A percentile compares a stretch with the other conserved stretches of the same genome.
phyloP scores from a whole-genome alignment of 2,113 vertebrate genomes.

The Calidris pugnax region DNA sequence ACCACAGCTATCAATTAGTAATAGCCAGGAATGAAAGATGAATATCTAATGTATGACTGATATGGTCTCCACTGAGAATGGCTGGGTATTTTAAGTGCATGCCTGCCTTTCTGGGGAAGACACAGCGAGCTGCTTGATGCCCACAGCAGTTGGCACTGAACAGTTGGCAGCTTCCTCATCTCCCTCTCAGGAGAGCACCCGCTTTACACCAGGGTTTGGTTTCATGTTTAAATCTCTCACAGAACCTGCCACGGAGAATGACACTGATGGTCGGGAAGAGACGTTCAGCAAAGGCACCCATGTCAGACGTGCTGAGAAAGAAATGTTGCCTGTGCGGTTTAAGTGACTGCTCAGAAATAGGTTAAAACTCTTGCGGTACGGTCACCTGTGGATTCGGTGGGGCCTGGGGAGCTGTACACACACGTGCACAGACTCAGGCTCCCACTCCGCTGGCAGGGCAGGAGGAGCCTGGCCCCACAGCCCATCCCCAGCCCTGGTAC shows the following conservation, averaged over 20 bases:
- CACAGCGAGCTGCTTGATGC: background rate
- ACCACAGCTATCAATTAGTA: conserved; percentile 18
- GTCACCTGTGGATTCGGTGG: accelerated
- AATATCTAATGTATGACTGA: conserved; percentile 20
- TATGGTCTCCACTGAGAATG: background rate
- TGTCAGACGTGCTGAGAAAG: background rate
- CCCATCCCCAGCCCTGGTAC: background rate
- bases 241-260: conserved; percentile 17
- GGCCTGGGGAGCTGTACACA: background rate
- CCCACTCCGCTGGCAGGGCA: too few species aligned
- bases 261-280: background rate
- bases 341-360: conserved; percentile 2
- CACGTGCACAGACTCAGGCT: background rate
- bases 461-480: background rate
- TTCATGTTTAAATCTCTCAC: background rate
- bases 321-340: background rate
- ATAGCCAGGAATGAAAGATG: conserved; percentile 5
- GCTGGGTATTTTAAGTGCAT: background rate
- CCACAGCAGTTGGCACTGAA: conserved; percentile 54
- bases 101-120: background rate
- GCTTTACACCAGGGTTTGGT: conserved; percentile 28
- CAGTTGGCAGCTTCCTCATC: conserved; percentile 47
- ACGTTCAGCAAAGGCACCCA: background rate
- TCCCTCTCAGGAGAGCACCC: conserved; percentile 26
- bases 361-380: background rate